Conservation (phyloP, 2,113 vertebrate genomes). For the Petaurus breviceps region DNA sequence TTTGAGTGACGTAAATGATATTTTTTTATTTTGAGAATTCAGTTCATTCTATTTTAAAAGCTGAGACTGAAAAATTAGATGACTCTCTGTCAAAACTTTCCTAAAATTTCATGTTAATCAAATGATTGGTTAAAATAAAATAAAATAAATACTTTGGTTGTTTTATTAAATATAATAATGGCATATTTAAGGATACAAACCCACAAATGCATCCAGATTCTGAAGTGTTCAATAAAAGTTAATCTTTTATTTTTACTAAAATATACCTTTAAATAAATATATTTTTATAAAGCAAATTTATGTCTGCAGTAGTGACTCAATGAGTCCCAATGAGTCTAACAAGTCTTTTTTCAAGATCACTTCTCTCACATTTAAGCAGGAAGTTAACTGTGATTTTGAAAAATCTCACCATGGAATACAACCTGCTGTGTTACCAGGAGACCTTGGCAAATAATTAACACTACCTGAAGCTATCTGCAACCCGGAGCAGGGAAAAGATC, state of each 20-base stretch:
- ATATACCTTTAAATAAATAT: slow-evolving; percentile 38
- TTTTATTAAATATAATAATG: slow-evolving; percentile 45
- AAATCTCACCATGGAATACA: slow-evolving; percentile 72
- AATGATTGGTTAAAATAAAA: slow-evolving; percentile 56
- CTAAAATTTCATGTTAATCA: slow-evolving; percentile 68
- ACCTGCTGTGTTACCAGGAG: slow-evolving; percentile 70
- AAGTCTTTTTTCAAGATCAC: slow-evolving; percentile 60
- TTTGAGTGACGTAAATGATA: slow-evolving; percentile 68
- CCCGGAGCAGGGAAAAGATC: slow-evolving; percentile 31
- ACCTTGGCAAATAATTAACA: slow-evolving; percentile 84
- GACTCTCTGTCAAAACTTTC: slow-evolving; percentile 67
- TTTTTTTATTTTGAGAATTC: slow-evolving; percentile 65
- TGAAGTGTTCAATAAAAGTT: background rate
- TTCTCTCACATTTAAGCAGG: slow-evolving; percentile 63
- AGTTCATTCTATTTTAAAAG: slow-evolving; percentile 62
- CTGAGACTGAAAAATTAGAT: slow-evolving; percentile 60
- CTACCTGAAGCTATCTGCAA: slow-evolving; percentile 77
- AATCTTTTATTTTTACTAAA: slow-evolving; percentile 46
- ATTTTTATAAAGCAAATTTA: slow-evolving; percentile 45
- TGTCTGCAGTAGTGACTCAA: slow-evolving; percentile 45
- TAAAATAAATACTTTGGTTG: slow-evolving; percentile 41
- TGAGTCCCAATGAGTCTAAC: slow-evolving; percentile 51
- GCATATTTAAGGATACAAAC: slow-evolving; percentile 43
- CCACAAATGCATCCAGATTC: background rate
- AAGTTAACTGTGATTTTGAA: slow-evolving; percentile 72